Percentiles rank a stretch among this genome's conserved stretches.
Evolutionary conservation across 1,140 invertebrate genomes (phyloP).

Genomic region (Drosophila pseudoobscura): DNA sequence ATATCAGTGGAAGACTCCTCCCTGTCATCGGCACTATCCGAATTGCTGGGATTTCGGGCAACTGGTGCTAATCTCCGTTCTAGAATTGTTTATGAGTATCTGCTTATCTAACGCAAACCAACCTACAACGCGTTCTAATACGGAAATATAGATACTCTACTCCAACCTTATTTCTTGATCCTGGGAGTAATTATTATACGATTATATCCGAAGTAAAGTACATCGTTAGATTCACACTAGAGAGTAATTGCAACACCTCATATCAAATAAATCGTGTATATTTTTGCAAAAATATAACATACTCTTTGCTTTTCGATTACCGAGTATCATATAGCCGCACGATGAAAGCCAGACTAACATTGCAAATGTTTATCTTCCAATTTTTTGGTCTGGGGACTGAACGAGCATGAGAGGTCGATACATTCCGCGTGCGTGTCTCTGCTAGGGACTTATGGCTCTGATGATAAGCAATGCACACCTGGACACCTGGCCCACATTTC

Average conservation of each 20-base stretch:
- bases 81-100: conserved; percentile 22
- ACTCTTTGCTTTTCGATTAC: no score
- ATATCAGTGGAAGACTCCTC: neutral
- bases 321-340: no score
- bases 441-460: conserved; percentile 20
- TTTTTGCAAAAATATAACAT: neutral
- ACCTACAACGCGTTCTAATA: no score
- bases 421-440: conserved; percentile 28
- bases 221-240: neutral
- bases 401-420: conserved; percentile 3
- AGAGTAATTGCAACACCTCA: neutral
- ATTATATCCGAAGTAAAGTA: no score
- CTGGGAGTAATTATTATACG: no score
- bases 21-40: conserved; percentile 11
- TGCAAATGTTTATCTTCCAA: no score
- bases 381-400: neutral
- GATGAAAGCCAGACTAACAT: no score
- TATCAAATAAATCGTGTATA: neutral
- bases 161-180: no score
- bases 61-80: conserved; percentile 19
- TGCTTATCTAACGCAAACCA: neutral
- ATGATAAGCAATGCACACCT: conserved; percentile 66
- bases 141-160: no score
- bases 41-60: conserved; percentile 19
- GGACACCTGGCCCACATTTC: conserved; percentile 39